phyloP scores from a whole-genome alignment of 2,888 invertebrate species.

The Ephialtes manifestator region DNA sequence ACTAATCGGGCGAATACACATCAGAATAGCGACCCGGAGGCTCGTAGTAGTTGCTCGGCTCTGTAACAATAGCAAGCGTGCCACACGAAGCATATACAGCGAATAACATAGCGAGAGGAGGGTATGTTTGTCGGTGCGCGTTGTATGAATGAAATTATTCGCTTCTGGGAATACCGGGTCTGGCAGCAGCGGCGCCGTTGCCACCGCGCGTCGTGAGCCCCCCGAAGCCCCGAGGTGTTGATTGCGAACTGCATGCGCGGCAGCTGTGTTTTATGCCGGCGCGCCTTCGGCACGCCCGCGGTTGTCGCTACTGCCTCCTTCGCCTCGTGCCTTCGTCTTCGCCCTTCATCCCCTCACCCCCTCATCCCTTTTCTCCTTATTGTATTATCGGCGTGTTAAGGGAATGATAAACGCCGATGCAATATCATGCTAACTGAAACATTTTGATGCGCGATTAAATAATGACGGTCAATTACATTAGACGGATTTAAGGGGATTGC shows the following conservation, averaged over 20 bases:
- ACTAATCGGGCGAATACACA: constrained; percentile 59
- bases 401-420: constrained; percentile 51
- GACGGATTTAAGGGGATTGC: neutral
- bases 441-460: constrained; percentile 13
- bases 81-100: constrained; percentile 79
- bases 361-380: constrained; percentile 80
- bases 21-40: constrained; percentile 50
- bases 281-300: constrained; percentile 61
- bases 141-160: constrained; percentile 85
- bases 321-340: constrained; percentile 33
- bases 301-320: constrained; percentile 35
- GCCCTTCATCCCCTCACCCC: constrained; percentile 67
- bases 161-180: constrained; percentile 83
- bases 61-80: constrained; percentile 83
- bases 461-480: constrained; percentile 5
- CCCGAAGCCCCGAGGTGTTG: constrained; percentile 79
- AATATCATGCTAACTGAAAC: constrained; percentile 40
- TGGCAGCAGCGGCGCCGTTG: constrained; percentile 63
- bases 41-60: constrained; percentile 79
- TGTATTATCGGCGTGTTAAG: constrained; percentile 84
- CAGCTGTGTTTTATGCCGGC: constrained; percentile 84
- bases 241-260: constrained; percentile 81
- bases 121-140: constrained; percentile 77
- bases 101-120: constrained; percentile 34
- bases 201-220: constrained; percentile 55